phyloP scores from a whole-genome alignment of 1,140 invertebrate species.

The Drosophila paulistorum region DNA sequence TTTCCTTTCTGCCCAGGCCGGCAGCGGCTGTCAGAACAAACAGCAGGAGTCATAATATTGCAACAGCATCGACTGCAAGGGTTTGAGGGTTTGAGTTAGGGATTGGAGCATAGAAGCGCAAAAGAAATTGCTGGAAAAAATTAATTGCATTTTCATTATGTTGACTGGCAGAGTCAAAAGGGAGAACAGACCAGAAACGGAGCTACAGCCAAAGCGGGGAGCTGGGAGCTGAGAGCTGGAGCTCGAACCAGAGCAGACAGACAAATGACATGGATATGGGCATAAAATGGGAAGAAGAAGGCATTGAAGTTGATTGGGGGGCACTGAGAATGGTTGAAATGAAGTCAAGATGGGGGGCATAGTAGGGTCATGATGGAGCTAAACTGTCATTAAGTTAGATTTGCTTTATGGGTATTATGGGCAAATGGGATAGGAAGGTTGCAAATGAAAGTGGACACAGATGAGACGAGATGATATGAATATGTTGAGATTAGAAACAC shows the following conservation, averaged over 20 bases:
- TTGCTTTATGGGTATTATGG: conserved; percentile 25
- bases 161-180: conserved; percentile 68
- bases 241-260: conserved; percentile 51
- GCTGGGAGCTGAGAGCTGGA: background rate
- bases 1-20: conserved; percentile 15
- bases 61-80: conserved; percentile 57
- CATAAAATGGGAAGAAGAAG: conserved; percentile 24
- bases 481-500: conserved; percentile 16
- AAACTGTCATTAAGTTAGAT: conserved; percentile 50
- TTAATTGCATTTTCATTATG: conserved; percentile 83
- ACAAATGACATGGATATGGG: conserved; percentile 77
- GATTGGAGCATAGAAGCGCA: conserved; percentile 28
- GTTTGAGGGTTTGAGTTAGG: conserved; percentile 53
- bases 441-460: conserved; percentile 31
- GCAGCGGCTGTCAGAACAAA: conserved; percentile 63
- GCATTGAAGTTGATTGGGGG: conserved; percentile 1
- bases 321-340: background rate
- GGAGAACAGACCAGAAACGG: conserved; percentile 15
- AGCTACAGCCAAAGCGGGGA: background rate
- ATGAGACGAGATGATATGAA: conserved; percentile 15
- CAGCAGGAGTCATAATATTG: conserved; percentile 82
- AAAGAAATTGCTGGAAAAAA: conserved; percentile 82
- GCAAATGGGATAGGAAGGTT: background rate
- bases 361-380: conserved; percentile 14
- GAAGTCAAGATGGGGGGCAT: background rate